phyloP scores from a whole-genome alignment of 2,797 vertebrate genomes.

The Acrocephalus scirpaceus region DNA sequence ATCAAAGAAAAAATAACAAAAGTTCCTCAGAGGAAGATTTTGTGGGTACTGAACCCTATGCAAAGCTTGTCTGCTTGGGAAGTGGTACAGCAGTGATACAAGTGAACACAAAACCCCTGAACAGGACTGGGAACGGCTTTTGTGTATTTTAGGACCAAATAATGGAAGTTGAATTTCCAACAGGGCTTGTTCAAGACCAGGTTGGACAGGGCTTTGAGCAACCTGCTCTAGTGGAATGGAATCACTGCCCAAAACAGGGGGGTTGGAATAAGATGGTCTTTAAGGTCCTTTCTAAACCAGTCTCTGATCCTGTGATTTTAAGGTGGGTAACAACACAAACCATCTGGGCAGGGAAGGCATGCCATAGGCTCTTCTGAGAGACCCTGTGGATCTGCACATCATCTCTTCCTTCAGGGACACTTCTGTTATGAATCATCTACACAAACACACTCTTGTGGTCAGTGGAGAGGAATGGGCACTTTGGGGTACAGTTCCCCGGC shows the following conservation, averaged over 20 bases:
- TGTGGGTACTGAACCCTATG: not conserved
- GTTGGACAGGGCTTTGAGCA: not conserved
- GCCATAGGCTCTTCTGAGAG: not conserved
- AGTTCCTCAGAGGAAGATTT: not conserved
- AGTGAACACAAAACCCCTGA: not conserved
- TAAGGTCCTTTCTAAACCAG: not conserved
- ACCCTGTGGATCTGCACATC: not conserved
- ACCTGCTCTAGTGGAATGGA: not conserved
- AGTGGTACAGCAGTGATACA: not conserved
- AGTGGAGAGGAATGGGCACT: not conserved
- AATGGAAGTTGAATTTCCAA: not conserved
- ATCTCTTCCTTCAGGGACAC: not conserved
- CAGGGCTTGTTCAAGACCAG: not conserved
- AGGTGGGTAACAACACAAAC: not conserved
- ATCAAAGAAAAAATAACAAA: accelerated
- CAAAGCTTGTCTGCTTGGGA: not conserved
- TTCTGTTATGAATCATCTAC: not conserved
- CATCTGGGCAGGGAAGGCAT: not conserved
- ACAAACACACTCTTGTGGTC: accelerated
- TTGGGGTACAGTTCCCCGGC: not conserved
- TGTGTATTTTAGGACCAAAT: not conserved
- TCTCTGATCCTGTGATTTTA: not conserved
- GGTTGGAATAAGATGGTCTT: not conserved
- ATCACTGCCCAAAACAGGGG: accelerated
- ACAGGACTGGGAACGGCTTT: not conserved